Evolutionary conservation across 2,888 invertebrate genomes (phyloP), one percentile per base, ranked within the genome.

Genomic region (Villa cingulata): DNA sequence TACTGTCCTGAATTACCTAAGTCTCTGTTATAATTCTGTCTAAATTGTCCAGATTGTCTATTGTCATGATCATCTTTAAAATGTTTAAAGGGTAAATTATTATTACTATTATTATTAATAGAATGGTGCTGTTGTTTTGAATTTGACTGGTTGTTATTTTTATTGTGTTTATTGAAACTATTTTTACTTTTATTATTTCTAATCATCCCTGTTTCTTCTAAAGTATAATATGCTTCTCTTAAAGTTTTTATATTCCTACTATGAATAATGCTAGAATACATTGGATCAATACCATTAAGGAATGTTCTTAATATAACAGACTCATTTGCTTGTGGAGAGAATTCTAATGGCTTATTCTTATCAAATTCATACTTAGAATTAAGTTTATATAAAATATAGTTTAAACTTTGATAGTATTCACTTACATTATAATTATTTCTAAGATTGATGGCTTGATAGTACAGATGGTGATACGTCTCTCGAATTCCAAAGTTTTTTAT

Each of bases 291-390:
- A 36, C 49, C 48, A 20, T 55, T 51, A 10, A 50, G 27, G 38
- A 51, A 53, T 23, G 40, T 52, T 49, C 51, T 54, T 43, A 54
- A 42, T 19, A 55, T 52, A 17, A 55, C 45, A 29, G 51, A 39
- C 44, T 51, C 53, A 32, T 55, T 54, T 15, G 47, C 18, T 42
- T 34, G 15, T 3, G 52, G 52, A 29, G 49, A 48, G 45, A 55
- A 53, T 46, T 52, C 50, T 20, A 34, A 37, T 4, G 54, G 53
- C 44, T 52, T 53, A 12, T n/a, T 36, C 37, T 7, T 12, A 40
- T 52, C 51, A 27, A 51, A 48, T 27, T 53, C 51, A 18, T 51
- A 53, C 38, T 53, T 53, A n/a, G 49, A 38, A 34, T 53, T 54
- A 36, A 54, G 39, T 32, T 53, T 53, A 45, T 51, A 51, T 49